Percentiles rank a stretch among this genome's conserved stretches.
phyloP scores from a whole-genome alignment of 2,888 invertebrate species.

The Teleogryllus oceanicus region DNA sequence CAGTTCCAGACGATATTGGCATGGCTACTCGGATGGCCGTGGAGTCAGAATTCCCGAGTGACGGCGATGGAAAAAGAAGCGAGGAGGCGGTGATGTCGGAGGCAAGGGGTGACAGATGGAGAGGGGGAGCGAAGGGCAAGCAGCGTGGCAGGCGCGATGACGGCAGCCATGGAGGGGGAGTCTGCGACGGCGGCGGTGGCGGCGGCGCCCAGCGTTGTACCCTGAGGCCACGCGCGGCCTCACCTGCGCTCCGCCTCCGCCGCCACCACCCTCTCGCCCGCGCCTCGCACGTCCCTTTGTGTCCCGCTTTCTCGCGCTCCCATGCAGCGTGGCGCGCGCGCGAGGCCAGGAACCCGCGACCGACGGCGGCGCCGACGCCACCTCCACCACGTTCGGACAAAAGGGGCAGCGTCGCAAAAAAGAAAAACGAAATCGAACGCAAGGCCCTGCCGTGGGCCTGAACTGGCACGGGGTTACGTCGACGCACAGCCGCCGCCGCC shows the following conservation, averaged over 20 bases:
- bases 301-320: conserved; percentile 6
- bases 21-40: too few species aligned
- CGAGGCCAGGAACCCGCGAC: neutral
- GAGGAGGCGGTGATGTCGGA: too few species aligned
- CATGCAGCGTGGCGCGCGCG: neutral
- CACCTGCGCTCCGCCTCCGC: neutral
- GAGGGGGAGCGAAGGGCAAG: too few species aligned
- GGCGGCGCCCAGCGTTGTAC: neutral
- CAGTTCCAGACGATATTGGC: too few species aligned
- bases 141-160: neutral
- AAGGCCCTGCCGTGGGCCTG: too few species aligned
- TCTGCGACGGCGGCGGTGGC: neutral
- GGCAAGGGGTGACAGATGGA: too few species aligned
- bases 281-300: neutral
- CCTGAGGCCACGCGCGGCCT: conserved; percentile 1
- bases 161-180: neutral
- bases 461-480: too few species aligned
- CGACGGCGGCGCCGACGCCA: neutral
- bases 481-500: too few species aligned
- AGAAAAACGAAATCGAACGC: too few species aligned
- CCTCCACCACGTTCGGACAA: neutral
- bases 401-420: neutral
- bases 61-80: too few species aligned
- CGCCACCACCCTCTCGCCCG: too few species aligned
- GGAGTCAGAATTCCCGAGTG: too few species aligned